phyloP scores from a whole-genome alignment of 1,140 invertebrate species.

The Musca domestica region DNA sequence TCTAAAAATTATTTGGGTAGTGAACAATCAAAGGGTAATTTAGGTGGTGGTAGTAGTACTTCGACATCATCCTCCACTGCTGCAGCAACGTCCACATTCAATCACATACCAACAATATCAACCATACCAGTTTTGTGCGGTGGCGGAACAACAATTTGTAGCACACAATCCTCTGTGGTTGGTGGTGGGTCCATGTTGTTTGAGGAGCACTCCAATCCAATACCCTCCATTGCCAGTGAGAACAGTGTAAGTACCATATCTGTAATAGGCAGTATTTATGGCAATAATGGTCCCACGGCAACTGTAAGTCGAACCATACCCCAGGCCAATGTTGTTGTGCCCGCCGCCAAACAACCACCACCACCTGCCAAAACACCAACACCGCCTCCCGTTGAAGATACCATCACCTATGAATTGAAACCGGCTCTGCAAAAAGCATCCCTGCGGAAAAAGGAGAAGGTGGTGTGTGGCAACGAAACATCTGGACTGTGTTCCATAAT shows the following conservation, averaged over 20 bases:
- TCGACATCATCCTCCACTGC: conserved; percentile 5
- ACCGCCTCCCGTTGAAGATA: conserved; percentile 50
- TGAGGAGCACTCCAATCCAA: too few species aligned
- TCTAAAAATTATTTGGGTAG: not conserved
- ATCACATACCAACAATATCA: conserved; percentile 44
- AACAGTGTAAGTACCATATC: conserved; percentile 29
- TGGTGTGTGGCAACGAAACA: conserved; percentile 71
- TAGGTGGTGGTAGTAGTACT: not conserved
- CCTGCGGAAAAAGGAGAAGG: conserved; percentile 68
- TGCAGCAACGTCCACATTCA: conserved; percentile 39
- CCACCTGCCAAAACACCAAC: conserved; percentile 38
- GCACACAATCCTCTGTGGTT: conserved; percentile 28
- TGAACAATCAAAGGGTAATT: too few species aligned
- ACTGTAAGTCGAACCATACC: not conserved
- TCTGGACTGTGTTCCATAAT: conserved; percentile 83
- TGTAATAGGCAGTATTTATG: conserved; percentile 42
- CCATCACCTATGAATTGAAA: conserved; percentile 61
- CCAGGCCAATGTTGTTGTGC: not conserved
- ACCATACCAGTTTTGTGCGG: conserved; percentile 52
- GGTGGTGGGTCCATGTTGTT: too few species aligned
- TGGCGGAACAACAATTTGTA: conserved; percentile 42
- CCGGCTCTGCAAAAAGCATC: conserved; percentile 64
- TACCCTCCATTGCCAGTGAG: not conserved
- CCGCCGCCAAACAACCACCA: conserved; percentile 13
- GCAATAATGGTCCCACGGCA: conserved; percentile 23